Evolutionary conservation across 2,797 vertebrate genomes (phyloP), one percentile per base, ranked within the genome.

Genomic region (Melopsittacus undulatus): DNA sequence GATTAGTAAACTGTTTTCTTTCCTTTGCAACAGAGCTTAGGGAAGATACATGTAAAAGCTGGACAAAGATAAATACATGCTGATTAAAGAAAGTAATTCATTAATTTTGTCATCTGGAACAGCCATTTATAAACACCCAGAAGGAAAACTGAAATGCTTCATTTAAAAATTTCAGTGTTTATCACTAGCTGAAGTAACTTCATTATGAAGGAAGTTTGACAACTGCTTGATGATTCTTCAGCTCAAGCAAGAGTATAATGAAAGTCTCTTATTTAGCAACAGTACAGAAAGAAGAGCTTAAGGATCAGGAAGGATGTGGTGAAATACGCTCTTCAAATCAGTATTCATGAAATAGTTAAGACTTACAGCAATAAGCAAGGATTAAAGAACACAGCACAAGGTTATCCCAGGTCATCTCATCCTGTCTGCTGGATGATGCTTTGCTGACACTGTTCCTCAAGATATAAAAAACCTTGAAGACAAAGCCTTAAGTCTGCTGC

Each of bases 361-460:
- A 95, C 29, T 88, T 81, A 57, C 26, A 75, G 83, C 81, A 94
- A 95, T 30, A 93, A 84, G 42, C 56, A 89, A 94, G 93, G 91
- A 96, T 96, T 95, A 96, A 92, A 94, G 88, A 92, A 83, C 81
- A 93, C 0, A 1, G 56, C 78, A 93, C 0, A 0, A 85, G 88
- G 96, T 96, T 95, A 96, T 78, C 86, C 81, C 92, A 68, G 95
- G 94, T 68, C 93, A 90, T 83, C 81, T 92, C 76, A 95, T 90
- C 93, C 94, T 57, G 45, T 64, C 90, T 92, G 88, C 43, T 72
- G 81, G 48, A 70, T 80, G 95, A 94, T 79, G 73, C 70, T 92
- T 87, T 86, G 70, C 91, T 90, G 91, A 96, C 83, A 93, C 57
- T 87, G 56, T 27, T 95, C 69, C 85, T 90, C 59, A 64, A 89